Conservation (phyloP, 1,140 invertebrate genomes). For the Aphis gossypii region DNA sequence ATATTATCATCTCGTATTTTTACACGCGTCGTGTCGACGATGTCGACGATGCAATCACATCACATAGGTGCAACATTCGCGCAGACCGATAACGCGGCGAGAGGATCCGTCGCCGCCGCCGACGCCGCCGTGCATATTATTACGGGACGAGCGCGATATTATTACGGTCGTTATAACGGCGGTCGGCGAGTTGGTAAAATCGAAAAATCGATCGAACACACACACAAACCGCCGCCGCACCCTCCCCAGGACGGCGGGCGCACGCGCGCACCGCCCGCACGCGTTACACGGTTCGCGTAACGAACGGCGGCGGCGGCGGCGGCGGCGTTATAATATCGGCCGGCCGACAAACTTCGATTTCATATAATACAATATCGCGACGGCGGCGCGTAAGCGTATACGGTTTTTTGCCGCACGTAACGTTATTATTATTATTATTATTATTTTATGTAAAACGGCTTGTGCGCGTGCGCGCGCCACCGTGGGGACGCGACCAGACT, state of each 20-base stretch:
- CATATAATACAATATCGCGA: not conserved
- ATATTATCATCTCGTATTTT: too few relatives aligned
- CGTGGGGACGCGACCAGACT: not conserved
- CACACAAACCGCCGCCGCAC: not conserved
- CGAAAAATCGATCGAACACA: constrained; percentile 36
- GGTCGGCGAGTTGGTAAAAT: not conserved
- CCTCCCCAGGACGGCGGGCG: not conserved
- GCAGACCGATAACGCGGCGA: too few relatives aligned
- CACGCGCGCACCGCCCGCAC: constrained; percentile 25
- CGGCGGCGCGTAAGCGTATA: not conserved
- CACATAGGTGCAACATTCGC: too few relatives aligned
- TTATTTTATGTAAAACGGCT: not conserved
- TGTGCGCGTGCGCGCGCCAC: not conserved
- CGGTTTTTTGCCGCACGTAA: not conserved
- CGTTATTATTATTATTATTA: not conserved
- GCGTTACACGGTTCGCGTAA: not conserved
- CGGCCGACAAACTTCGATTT: constrained; percentile 28
- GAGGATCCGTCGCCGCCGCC: too few relatives aligned
- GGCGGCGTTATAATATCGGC: not conserved
- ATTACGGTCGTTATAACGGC: not conserved
- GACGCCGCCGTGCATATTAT: not conserved
- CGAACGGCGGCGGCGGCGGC: not conserved
- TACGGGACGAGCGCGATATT: not conserved
- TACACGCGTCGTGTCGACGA: too few relatives aligned
- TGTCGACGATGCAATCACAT: too few relatives aligned